Conservation (phyloP, 2,797 vertebrate species). For the Anabas testudineus region DNA sequence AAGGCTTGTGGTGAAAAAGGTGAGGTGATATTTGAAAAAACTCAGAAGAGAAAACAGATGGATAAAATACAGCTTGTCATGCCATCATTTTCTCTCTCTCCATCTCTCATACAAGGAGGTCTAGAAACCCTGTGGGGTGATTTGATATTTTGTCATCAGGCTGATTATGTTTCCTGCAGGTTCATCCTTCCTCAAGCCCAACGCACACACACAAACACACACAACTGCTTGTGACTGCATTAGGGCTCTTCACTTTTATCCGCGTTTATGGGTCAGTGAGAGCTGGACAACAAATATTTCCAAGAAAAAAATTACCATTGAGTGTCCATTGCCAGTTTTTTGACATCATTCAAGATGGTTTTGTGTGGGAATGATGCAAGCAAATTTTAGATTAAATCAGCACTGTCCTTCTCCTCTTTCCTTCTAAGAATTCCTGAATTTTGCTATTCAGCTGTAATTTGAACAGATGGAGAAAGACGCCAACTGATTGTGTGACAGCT, state of each 20-base stretch:
- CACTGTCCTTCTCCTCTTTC: conserved; percentile 43
- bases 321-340: background rate
- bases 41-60: conserved; percentile 8
- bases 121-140: conserved; percentile 69
- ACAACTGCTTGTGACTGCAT: conserved; percentile 25
- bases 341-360: background rate
- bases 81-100: conserved; percentile 41
- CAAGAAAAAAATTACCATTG: no score
- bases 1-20: background rate
- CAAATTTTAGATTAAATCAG: conserved; percentile 47
- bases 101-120: conserved; percentile 55
- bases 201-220: conserved; percentile 14
- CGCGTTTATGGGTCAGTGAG: conserved; percentile 65
- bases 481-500: conserved; percentile 62
- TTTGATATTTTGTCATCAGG: conserved; percentile 78
- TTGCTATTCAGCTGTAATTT: conserved; percentile 56
- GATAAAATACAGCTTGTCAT: conserved; percentile 23
- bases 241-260: conserved; percentile 15
- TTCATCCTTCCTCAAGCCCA: conserved; percentile 50
- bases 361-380: conserved; percentile 23
- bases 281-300: background rate
- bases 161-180: conserved; percentile 76
- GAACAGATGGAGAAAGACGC: conserved; percentile 58
- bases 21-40: conserved; percentile 16
- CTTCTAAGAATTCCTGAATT: conserved; percentile 49